Conservation (phyloP, 2,113 vertebrate species). For the Jaculus jaculus region DNA sequence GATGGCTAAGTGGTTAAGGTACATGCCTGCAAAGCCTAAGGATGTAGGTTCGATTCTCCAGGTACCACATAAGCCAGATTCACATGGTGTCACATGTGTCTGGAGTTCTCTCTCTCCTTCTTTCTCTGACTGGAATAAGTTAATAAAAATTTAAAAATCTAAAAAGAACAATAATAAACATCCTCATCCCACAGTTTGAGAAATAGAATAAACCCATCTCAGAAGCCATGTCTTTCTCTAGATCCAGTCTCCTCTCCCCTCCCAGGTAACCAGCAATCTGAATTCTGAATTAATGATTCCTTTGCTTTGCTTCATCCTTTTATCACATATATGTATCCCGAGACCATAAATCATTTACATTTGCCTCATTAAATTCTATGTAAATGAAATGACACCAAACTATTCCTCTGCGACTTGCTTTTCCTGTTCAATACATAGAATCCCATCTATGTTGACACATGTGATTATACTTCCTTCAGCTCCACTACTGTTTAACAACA, state of each 20-base stretch:
- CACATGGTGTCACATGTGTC: no score
- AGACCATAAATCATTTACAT: constrained; percentile 17
- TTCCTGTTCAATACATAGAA: neutral
- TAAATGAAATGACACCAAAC: neutral
- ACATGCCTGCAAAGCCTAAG: no score
- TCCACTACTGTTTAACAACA: neutral
- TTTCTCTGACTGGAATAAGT: no score
- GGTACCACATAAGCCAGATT: no score
- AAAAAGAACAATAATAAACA: neutral
- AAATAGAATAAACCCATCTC: neutral
- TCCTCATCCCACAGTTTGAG: neutral
- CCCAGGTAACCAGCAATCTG: neutral
- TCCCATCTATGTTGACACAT: neutral
- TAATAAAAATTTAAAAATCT: no score
- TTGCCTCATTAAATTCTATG: neutral
- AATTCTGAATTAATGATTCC: neutral
- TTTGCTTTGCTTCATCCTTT: constrained; percentile 42
- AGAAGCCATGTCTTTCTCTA: neutral
- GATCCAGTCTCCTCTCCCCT: neutral
- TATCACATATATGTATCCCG: neutral
- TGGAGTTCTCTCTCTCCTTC: no score
- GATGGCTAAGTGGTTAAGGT: no score
- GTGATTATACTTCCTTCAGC: neutral
- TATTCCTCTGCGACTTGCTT: constrained; percentile 1
- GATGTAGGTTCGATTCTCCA: no score